A percentile compares a stretch with the other conserved stretches of the same genome.
phyloP scores from a whole-genome alignment of 2,113 vertebrate species.

The Sisor rabdophorus region DNA sequence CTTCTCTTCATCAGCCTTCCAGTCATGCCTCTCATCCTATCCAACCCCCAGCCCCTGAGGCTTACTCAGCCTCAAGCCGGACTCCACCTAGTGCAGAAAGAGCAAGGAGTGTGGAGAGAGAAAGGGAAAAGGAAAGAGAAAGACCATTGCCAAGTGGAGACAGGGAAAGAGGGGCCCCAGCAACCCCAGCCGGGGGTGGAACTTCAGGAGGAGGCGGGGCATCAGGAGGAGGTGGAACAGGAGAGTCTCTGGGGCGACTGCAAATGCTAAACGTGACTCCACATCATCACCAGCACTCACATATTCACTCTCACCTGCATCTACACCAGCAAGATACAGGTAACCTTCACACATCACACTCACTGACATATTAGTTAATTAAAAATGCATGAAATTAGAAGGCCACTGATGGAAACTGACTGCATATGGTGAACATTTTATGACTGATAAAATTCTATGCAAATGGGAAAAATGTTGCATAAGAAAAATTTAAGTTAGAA shows the following conservation, averaged over 20 bases:
- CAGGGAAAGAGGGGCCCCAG: constrained; percentile 61
- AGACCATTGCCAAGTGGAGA: constrained; percentile 60
- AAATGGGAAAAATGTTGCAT: not conserved
- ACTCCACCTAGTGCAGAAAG: constrained; percentile 58
- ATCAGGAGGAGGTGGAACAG: constrained; percentile 77
- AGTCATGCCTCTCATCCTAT: constrained; percentile 68
- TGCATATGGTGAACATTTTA: not conserved
- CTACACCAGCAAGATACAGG: constrained; percentile 97
- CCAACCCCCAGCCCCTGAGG: constrained; percentile 67
- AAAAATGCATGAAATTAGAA: not conserved
- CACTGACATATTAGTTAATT: not conserved
- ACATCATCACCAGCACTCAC: constrained; percentile 98
- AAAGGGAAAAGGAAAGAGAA: constrained; percentile 64
- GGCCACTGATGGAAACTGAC: not conserved
- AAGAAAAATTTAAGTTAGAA: not conserved
- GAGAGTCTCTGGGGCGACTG: constrained; percentile 89
- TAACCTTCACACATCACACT: constrained; percentile 71
- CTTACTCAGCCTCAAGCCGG: constrained; percentile 74
- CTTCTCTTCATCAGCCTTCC: constrained; percentile 58
- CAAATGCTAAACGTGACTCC: constrained; percentile 98
- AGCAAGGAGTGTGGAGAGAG: constrained; percentile 65
- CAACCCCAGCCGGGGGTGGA: constrained; percentile 71
- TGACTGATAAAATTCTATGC: not conserved
- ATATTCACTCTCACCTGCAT: constrained; percentile 98
- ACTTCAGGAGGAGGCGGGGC: constrained; percentile 72